Conservation (phyloP, 2,888 invertebrate species). For the Sturmia bella region DNA sequence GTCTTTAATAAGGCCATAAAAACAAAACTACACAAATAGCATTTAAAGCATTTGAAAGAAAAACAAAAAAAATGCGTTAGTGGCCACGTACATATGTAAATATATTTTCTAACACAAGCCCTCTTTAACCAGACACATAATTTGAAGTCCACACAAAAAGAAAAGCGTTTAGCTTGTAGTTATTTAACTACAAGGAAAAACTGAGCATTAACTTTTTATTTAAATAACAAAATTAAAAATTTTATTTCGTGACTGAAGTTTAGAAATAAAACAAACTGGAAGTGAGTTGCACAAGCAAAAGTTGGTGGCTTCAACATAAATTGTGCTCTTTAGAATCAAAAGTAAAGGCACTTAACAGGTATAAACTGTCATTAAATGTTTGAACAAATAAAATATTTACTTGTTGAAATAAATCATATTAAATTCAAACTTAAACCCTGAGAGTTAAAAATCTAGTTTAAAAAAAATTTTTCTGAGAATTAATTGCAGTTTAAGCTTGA, state of each 20-base stretch:
- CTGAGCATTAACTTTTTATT: neutral
- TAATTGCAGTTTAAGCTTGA: no score
- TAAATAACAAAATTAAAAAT: neutral
- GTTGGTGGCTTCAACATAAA: neutral
- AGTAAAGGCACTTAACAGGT: slow-evolving; percentile 60
- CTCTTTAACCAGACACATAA: slow-evolving; percentile 2
- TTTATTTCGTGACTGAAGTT: slow-evolving; percentile 9
- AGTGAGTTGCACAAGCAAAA: neutral
- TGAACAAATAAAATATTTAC: slow-evolving; percentile 35
- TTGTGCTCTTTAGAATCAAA: slow-evolving; percentile 15
- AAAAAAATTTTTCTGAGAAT: no score
- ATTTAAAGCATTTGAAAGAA: slow-evolving; percentile 2
- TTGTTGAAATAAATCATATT: neutral
- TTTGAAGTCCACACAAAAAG: slow-evolving; percentile 27
- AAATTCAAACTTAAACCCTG: neutral
- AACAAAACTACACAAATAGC: neutral
- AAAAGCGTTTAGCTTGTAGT: no score
- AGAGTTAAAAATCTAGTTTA: slow-evolving; percentile 30
- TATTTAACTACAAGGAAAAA: slow-evolving; percentile 2
- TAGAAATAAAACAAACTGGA: neutral
- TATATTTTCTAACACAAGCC: neutral
- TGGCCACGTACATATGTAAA: neutral
- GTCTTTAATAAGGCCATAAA: no score
- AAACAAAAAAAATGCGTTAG: neutral
- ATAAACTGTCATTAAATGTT: slow-evolving; percentile 57